Percentiles rank a stretch among this genome's conserved stretches.
Conservation (phyloP, 2,888 invertebrate genomes). For the Apamea sordens region DNA sequence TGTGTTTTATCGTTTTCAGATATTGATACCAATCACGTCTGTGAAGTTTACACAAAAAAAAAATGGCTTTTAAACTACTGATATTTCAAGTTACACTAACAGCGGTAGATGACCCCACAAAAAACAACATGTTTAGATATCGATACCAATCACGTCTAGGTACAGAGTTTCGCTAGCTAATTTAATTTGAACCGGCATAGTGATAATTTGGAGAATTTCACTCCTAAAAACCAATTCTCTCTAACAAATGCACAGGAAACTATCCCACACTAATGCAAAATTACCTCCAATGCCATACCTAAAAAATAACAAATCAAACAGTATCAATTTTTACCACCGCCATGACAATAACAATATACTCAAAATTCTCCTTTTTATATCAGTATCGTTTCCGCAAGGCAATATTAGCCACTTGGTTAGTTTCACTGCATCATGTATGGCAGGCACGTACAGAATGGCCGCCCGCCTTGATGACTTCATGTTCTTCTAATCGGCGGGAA, state of each 20-base stretch:
- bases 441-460: slow-evolving; percentile 76
- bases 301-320: slow-evolving; percentile 40
- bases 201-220: too few relatives aligned
- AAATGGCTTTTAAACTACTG: too few relatives aligned
- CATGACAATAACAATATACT: slow-evolving; percentile 61
- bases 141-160: too few relatives aligned
- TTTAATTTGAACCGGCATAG: too few relatives aligned
- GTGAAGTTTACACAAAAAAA: too few relatives aligned
- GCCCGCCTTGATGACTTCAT: slow-evolving; percentile 72
- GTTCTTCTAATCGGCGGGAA: slow-evolving; percentile 73
- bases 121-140: too few relatives aligned
- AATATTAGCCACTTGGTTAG: slow-evolving; percentile 61
- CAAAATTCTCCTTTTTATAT: slow-evolving; percentile 66
- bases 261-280: not conserved
- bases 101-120: too few relatives aligned
- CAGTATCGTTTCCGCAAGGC: slow-evolving; percentile 51
- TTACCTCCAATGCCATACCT: not conserved
- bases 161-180: too few relatives aligned
- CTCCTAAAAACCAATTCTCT: not conserved
- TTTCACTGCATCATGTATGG: slow-evolving; percentile 55
- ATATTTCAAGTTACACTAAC: too few relatives aligned
- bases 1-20: too few relatives aligned
- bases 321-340: slow-evolving; percentile 58
- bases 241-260: not conserved
- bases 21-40: too few relatives aligned